Percentiles rank a stretch among this genome's conserved stretches.
Conservation (phyloP, 2,888 invertebrate species). For the Nemotelus pantherinus region DNA sequence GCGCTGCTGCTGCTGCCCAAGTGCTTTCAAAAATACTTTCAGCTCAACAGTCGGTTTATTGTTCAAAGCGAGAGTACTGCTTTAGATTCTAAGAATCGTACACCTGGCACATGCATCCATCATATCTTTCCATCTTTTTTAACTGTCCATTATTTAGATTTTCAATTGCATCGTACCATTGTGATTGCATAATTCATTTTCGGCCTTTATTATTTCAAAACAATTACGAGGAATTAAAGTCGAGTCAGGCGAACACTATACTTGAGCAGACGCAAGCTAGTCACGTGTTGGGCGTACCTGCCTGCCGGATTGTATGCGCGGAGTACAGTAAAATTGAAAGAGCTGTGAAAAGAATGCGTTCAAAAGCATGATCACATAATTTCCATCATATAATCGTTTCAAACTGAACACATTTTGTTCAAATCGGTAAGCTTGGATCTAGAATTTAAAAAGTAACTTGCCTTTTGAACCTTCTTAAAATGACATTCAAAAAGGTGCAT, state of each 20-base stretch:
- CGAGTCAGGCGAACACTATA: background rate
- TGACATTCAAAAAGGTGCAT: no score
- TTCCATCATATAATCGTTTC: no score
- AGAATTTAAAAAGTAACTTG: no score
- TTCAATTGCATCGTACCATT: slow-evolving; percentile 24
- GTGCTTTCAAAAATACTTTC: background rate
- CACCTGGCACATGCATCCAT: background rate
- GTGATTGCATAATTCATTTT: slow-evolving; percentile 10
- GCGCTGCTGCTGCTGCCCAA: background rate
- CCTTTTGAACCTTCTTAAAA: no score
- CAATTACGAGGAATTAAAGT: background rate
- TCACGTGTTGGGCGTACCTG: slow-evolving; percentile 20
- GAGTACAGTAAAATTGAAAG: background rate
- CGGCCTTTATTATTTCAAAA: slow-evolving; percentile 17
- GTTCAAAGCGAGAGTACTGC: background rate
- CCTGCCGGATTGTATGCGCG: background rate
- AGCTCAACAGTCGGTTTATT: background rate
- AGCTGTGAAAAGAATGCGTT: slow-evolving; percentile 4
- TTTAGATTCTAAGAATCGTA: background rate
- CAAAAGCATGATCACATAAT: background rate
- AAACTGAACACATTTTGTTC: no score
- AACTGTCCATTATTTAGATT: slow-evolving; percentile 25
- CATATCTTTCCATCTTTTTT: background rate
- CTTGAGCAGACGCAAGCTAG: background rate
- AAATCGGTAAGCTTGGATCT: no score